Base-by-base conservation (phyloP, 2,797 vertebrate genomes). In the Sphenodon punctatus region DNA sequence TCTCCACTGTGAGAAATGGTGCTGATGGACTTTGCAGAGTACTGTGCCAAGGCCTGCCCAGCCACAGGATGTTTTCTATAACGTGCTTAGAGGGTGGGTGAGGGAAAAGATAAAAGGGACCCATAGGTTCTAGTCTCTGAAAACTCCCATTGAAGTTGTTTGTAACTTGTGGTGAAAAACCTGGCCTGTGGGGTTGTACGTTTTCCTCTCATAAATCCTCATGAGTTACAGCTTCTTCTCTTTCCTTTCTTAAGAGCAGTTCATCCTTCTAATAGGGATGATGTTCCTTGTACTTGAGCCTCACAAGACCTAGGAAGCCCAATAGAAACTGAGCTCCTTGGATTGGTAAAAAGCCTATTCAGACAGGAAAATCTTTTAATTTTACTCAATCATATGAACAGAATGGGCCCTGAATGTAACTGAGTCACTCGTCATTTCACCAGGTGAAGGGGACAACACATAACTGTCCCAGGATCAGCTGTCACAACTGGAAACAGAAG, bases 321-420 rank as follows among this genome's bases (percentile, higher is more conserved):
- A 0, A 45, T 15, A 63, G 48, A 53, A 67, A 36, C 63, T 80
- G 59, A 85, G 49, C 15, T 63, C 19, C 46, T 6, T 9, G 23
- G 68, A 71, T 88, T 77, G 70, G 59, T 49, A 59, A 86, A n/a
- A 66, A 66, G 45, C 27, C 46, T 69, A 43, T 81, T 73, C 58
- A 77, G 65, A 45, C 27, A 82, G 43, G 17, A 59, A 63, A 59
- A 41, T 43, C 11, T 39, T 79, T 84, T 81, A 41, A 69, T 87
- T 78, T 86, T 75, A 43, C 30, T 75, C 7, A 46, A 63, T 38
- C 14, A 22, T 38, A 43, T 76, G 38, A 80, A 39, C 55, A 74
- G 67, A 86, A 84, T 43, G 80, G 20, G 41, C 67, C 16, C 27
- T 70, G n/a, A 75, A 59, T 55, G 20, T 30, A 78, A 78, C 65